A percentile compares a stretch with the other conserved stretches of the same genome.
phyloP scores from a whole-genome alignment of 2,888 invertebrate species.

The Anticlea derivata region DNA sequence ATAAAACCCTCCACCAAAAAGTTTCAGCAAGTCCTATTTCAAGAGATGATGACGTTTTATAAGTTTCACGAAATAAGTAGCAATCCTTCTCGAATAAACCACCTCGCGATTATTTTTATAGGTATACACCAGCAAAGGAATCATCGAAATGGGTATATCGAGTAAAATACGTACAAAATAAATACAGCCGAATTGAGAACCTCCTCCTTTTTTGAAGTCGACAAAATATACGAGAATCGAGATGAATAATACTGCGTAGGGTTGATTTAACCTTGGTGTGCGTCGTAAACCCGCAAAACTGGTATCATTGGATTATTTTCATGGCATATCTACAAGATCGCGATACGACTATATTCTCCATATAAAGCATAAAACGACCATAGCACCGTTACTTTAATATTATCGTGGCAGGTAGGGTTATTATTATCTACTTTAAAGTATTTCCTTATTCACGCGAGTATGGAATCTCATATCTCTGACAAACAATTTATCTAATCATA shows the following conservation, averaged over 20 bases:
- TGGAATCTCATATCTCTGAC: constrained; percentile 24
- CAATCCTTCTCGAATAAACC: too few species aligned
- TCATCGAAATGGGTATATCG: too few species aligned
- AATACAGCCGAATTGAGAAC: too few species aligned
- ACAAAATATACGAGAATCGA: neutral
- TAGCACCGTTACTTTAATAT: constrained; percentile 17
- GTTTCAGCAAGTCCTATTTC: too few species aligned
- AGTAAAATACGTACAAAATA: too few species aligned
- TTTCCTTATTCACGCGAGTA: constrained; percentile 20
- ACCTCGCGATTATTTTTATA: too few species aligned
- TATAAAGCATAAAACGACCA: constrained; percentile 11
- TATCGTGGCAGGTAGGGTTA: constrained; percentile 4
- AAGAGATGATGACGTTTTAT: too few species aligned
- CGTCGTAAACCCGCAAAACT: constrained; percentile 7
- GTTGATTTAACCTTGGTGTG: constrained; percentile 4
- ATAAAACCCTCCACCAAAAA: too few species aligned
- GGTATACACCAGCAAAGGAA: too few species aligned
- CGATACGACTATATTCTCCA: neutral
- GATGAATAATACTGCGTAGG: neutral
- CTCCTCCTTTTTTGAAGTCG: too few species aligned
- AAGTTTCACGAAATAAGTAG: too few species aligned
- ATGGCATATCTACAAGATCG: neutral
- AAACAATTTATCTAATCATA: constrained; percentile 30
- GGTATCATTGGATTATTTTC: constrained; percentile 1
- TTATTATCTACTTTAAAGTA: constrained; percentile 12